Base-by-base conservation (phyloP, 2,113 vertebrate species). In the Silurus asotus region DNA sequence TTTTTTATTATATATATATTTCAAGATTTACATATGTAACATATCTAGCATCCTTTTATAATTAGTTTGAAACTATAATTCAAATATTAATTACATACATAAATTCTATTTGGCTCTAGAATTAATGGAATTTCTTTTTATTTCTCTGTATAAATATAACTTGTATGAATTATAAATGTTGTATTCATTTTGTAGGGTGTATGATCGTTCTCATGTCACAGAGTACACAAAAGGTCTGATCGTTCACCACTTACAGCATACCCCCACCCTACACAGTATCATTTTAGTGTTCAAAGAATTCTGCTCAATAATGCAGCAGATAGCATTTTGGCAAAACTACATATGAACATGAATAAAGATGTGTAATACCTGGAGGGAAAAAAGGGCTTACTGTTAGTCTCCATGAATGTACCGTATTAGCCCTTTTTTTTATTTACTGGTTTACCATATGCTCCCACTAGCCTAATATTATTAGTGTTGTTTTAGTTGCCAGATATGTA, bases 401-500 rank as follows among this genome's bases (percentile, higher is more conserved):
- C 25, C 2, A 5, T 59, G n/a, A 77, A 77, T 55, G 23, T 17
- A 55, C 10, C 51, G 37, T 37, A 76, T 25, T 55, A 55, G 23
- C 49, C 6, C 2, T 75, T 75, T 51, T 56, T 75, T 51, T 76
- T n/a, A 53, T 15, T n/a, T n/a, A 13, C n/a, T 25, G 23, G 4
- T 19, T 37, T 56, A 25, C 53, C 11, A 17, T 28, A 14, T 56
- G 25, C 55, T 79, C 20, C 14, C 14, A 78, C 76, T 78, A 78
- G 51, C 17, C 25, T 80, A 37, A 79, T 59, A 45, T 79, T 3
- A 77, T 15, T 78, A 4, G 75, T 58, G 51, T 13, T 77, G 23
- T 58, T 76, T 56, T 61, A 48, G 28, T 28, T 80, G 56, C 25
- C 77, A 80, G 55, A 79, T 37, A 59, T 79, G 55, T 79, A 19